Percentiles rank a stretch among this genome's conserved stretches.
These are phyloP conservation scores for Propithecus perrieri DNA, from an alignment of 2,797 vertebrate genomes.

Conservation along the genomic window DNA sequence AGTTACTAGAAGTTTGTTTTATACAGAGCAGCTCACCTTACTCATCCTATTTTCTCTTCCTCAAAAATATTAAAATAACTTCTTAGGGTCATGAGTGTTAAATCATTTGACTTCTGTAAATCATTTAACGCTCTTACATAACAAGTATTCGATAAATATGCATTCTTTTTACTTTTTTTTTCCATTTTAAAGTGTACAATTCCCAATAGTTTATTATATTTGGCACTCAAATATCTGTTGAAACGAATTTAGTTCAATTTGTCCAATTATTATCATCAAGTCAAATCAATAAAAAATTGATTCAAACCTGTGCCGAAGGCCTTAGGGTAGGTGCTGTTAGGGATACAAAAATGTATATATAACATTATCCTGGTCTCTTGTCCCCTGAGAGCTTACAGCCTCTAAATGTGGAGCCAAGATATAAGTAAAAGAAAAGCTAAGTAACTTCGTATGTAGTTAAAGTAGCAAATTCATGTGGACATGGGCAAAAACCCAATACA, in stretches of 20 bases:
- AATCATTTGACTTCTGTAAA: not conserved
- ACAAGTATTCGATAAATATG: not conserved
- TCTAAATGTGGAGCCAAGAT: not conserved
- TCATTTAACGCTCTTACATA: not conserved
- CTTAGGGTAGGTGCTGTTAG: not conserved
- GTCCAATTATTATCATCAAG: not conserved
- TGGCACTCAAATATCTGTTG: not conserved
- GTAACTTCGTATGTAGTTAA: not conserved
- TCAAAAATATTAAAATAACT: not conserved
- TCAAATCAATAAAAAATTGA: slow-evolving; percentile 13
- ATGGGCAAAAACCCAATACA: not conserved
- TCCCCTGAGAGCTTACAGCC: not conserved
- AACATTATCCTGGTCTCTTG: not conserved
- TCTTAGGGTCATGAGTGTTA: not conserved
- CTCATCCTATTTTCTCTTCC: not conserved
- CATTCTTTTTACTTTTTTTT: slow-evolving; percentile 10
- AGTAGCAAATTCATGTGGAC: not conserved
- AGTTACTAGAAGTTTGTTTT: slow-evolving; percentile 12
- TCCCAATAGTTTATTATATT: not conserved
- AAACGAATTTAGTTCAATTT: not conserved
- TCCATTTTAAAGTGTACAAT: not conserved
- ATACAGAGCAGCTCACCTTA: not conserved
- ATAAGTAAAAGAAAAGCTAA: not conserved
- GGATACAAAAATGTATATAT: not conserved
- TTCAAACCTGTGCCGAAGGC: not conserved